Evolutionary conservation across 2,113 vertebrate species (phyloP).

Genomic region (Tringa solitaria): DNA sequence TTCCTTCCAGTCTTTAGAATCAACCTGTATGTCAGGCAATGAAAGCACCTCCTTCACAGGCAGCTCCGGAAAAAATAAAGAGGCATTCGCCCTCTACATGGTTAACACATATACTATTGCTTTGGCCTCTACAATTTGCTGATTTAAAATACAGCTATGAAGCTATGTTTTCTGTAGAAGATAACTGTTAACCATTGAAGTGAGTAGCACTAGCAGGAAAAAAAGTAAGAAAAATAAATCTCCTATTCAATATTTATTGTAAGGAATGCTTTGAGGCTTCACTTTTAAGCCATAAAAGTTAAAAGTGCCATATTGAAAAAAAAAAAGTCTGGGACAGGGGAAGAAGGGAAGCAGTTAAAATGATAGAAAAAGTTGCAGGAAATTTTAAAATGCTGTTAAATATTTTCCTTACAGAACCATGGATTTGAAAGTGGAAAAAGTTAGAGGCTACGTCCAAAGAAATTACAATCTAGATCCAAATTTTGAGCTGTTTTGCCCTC

Average conservation of each 20-base stretch:
- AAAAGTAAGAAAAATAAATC: background rate
- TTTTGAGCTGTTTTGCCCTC: conserved; percentile 1
- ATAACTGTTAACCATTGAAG: background rate
- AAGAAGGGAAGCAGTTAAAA: background rate
- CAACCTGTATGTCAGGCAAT: background rate
- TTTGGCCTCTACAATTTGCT: background rate
- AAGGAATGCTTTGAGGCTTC: background rate
- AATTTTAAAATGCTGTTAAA: background rate
- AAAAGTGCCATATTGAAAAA: background rate
- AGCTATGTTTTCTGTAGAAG: background rate
- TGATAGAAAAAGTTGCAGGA: background rate
- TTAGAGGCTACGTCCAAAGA: background rate
- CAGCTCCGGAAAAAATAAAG: background rate
- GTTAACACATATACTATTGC: background rate
- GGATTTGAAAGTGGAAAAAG: background rate
- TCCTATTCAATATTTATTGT: background rate
- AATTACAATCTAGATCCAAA: background rate
- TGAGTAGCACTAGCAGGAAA: background rate
- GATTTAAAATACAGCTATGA: background rate
- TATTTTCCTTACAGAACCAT: background rate
- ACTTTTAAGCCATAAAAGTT: background rate
- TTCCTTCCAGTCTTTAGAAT: background rate
- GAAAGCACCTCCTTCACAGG: background rate
- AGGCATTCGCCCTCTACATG: background rate
- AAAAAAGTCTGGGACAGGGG: background rate